phyloP scores from a whole-genome alignment of 1,140 invertebrate genomes.

The Drosophila parabipectinata region DNA sequence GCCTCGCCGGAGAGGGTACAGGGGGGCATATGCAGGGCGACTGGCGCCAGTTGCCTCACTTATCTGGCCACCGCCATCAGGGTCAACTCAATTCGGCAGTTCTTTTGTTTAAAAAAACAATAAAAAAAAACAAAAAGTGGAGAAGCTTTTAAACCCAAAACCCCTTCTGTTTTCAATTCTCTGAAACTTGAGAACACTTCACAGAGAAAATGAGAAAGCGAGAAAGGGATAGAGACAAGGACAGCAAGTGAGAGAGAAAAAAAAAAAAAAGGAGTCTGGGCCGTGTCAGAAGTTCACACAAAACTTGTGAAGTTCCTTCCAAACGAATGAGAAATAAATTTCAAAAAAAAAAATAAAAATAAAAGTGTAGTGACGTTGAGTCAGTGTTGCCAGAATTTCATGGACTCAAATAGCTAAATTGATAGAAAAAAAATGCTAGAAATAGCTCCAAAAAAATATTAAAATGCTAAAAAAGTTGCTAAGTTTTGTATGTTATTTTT shows the following conservation, averaged over 20 bases:
- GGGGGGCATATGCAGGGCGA: background rate
- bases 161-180: constrained; percentile 7
- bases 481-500: too few species aligned
- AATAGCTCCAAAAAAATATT: too few species aligned
- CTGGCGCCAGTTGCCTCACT: constrained; percentile 47
- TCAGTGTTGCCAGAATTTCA: too few species aligned
- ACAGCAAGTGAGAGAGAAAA: background rate
- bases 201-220: constrained; percentile 21
- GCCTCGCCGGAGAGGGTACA: background rate
- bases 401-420: too few species aligned
- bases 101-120: constrained; percentile 36
- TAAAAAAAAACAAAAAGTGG: background rate
- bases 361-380: constrained; percentile 10
- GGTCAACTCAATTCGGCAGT: constrained; percentile 40
- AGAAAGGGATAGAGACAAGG: background rate
- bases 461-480: too few species aligned
- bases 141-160: constrained; percentile 12
- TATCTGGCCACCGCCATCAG: constrained; percentile 69
- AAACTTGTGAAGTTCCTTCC: constrained; percentile 71
- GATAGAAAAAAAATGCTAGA: too few species aligned
- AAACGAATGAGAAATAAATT: constrained; percentile 3
- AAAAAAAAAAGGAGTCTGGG: constrained; percentile 19
- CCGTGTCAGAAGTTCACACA: constrained; percentile 76
- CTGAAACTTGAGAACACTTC: constrained; percentile 73
- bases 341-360: background rate